Evolutionary conservation across 2,113 vertebrate genomes (phyloP).

Genomic region (Piaya cayana): DNA sequence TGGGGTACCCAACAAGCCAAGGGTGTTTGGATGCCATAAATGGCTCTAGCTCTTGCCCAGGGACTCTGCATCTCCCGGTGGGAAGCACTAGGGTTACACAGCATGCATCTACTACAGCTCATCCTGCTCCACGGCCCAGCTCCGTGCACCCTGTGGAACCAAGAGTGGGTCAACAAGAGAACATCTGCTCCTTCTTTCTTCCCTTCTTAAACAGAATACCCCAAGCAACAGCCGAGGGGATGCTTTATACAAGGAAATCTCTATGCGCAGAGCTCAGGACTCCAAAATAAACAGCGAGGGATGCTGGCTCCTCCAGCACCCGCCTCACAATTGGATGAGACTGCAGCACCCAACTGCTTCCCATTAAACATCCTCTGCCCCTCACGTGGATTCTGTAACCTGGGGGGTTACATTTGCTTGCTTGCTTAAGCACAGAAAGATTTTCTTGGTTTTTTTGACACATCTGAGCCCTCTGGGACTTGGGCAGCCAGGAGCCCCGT

Average conservation of each 20-base stretch:
- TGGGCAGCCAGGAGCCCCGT: constrained; percentile 10
- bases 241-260: not conserved
- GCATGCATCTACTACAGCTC: fast-evolving
- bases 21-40: not conserved
- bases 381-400: not conserved
- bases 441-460: constrained; percentile 1
- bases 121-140: fast-evolving
- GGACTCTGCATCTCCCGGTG: not conserved
- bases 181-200: not conserved
- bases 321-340: not conserved
- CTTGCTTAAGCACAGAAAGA: constrained; percentile 52
- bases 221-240: not conserved
- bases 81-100: not conserved
- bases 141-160: not conserved
- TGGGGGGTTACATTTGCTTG: constrained; percentile 39
- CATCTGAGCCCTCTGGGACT: not conserved
- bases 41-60: not conserved
- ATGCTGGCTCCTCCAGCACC: not conserved
- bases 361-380: not conserved
- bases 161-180: not conserved
- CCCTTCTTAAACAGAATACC: not conserved
- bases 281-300: not conserved
- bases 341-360: not conserved
- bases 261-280: not conserved
- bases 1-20: too few relatives aligned